Evolutionary conservation across 2,113 vertebrate genomes (phyloP).

Genomic region (Psephotus haematonotus): DNA sequence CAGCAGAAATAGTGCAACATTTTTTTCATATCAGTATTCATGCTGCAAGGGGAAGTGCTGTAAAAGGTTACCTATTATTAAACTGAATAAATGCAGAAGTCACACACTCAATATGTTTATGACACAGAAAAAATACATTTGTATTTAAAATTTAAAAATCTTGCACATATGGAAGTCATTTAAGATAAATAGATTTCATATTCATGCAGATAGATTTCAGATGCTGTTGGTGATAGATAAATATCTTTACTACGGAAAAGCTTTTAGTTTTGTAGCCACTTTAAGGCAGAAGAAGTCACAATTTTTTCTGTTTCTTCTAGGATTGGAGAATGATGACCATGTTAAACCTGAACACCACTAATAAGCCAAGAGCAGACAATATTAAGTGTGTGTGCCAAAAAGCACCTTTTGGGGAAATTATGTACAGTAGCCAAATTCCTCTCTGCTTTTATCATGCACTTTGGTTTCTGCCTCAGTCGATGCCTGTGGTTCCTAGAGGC

Average conservation of each 20-base stretch:
- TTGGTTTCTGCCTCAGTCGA: not conserved
- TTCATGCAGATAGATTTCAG: constrained; percentile 41
- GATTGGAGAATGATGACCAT: not conserved
- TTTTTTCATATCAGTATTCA: constrained; percentile 22
- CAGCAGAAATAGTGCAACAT: not conserved
- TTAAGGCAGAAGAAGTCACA: not conserved
- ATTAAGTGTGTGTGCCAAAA: not conserved
- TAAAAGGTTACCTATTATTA: constrained; percentile 9
- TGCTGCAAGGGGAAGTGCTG: not conserved
- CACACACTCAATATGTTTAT: not conserved
- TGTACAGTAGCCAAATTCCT: not conserved
- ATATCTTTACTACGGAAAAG: constrained; percentile 37
- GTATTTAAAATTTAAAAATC: constrained; percentile 49
- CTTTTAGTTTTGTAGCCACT: constrained; percentile 10
- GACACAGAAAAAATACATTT: not conserved
- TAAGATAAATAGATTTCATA: constrained; percentile 50
- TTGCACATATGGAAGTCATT: not conserved
- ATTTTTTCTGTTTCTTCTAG: constrained; percentile 2
- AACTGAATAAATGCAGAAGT: constrained; percentile 26
- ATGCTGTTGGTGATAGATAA: constrained; percentile 36
- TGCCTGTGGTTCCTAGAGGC: not conserved
- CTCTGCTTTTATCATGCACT: not conserved
- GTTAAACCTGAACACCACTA: not conserved
- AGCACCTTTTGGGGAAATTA: not conserved
- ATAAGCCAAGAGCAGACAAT: not conserved